These are phyloP conservation scores for Drosophila niveifrons DNA, from an alignment of 2,888 invertebrate species.

Conservation along the genomic window DNA sequence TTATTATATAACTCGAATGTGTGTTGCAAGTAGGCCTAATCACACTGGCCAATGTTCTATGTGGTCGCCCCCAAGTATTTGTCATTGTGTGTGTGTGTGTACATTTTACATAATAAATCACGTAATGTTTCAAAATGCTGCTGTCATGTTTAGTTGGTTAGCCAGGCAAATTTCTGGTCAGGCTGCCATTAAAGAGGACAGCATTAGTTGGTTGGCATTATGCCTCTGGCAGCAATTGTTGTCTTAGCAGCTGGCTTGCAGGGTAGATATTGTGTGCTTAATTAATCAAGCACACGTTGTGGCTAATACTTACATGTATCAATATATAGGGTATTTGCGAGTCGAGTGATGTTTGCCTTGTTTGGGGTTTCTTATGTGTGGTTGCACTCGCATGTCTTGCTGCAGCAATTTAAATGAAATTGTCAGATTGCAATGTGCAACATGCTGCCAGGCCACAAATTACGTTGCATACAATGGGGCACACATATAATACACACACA, in stretches of 20 bases:
- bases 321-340: slow-evolving; percentile 19
- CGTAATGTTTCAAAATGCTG: slow-evolving; percentile 80
- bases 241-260: slow-evolving; percentile 13
- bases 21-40: slow-evolving; percentile 68
- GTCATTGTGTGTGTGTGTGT: slow-evolving; percentile 38
- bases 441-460: slow-evolving; percentile 78
- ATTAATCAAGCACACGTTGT: background rate
- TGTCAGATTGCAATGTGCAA: slow-evolving; percentile 81
- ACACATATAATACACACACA: slow-evolving; percentile 21
- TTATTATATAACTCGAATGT: slow-evolving; percentile 55
- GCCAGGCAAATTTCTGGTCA: slow-evolving; percentile 58
- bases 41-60: slow-evolving; percentile 70
- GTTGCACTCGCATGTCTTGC: slow-evolving; percentile 61
- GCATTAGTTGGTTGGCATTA: slow-evolving; percentile 16
- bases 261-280: background rate
- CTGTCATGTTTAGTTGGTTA: slow-evolving; percentile 78
- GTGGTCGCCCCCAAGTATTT: slow-evolving; percentile 63
- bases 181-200: slow-evolving; percentile 62
- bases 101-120: slow-evolving; percentile 75
- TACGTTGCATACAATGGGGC: slow-evolving; percentile 69
- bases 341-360: background rate
- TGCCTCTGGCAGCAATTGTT: slow-evolving; percentile 32
- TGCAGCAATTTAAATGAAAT: slow-evolving; percentile 79
- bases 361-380: slow-evolving; percentile 16
- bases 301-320: background rate